Percentiles rank a stretch among this genome's conserved stretches.
phyloP scores from a whole-genome alignment of 1,140 invertebrate genomes.

The Trichonephila clavata region DNA sequence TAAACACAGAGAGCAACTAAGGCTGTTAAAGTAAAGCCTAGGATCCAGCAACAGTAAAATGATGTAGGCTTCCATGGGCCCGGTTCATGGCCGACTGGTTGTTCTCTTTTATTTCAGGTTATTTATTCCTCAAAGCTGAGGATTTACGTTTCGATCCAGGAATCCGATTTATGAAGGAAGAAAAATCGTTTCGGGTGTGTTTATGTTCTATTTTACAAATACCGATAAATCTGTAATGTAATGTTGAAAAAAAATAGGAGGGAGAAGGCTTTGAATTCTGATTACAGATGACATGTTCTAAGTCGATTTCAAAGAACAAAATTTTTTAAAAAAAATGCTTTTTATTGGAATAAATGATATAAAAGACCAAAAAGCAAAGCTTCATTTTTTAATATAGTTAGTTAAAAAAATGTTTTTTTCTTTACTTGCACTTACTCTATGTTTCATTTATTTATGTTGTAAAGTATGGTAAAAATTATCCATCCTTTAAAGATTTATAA shows the following conservation, averaged over 20 bases:
- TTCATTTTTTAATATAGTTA: not conserved
- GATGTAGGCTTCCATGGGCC: constrained; percentile 13
- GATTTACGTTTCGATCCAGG: constrained; percentile 36
- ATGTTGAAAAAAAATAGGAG: not conserved
- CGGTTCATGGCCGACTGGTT: constrained; percentile 14
- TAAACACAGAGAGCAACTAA: not conserved
- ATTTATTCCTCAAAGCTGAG: not conserved
- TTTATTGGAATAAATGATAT: not conserved
- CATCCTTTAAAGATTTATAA: no score
- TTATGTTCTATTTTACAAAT: constrained; percentile 23
- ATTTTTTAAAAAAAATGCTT: not conserved
- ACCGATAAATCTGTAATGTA: constrained; percentile 15
- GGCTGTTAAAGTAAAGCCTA: constrained; percentile 40
- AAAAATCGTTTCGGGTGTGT: constrained; percentile 30
- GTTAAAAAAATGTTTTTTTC: not conserved
- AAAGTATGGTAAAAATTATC: no score
- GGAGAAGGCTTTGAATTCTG: not conserved
- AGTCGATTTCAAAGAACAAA: not conserved
- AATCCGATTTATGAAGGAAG: constrained; percentile 18
- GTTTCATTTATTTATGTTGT: no score
- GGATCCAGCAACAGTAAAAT: constrained; percentile 42
- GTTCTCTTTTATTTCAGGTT: not conserved
- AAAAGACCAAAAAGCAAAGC: not conserved
- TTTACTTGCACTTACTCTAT: no score
- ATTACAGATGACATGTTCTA: not conserved